Conservation (phyloP, 2,888 invertebrate species). For the Halictus ligatus region DNA sequence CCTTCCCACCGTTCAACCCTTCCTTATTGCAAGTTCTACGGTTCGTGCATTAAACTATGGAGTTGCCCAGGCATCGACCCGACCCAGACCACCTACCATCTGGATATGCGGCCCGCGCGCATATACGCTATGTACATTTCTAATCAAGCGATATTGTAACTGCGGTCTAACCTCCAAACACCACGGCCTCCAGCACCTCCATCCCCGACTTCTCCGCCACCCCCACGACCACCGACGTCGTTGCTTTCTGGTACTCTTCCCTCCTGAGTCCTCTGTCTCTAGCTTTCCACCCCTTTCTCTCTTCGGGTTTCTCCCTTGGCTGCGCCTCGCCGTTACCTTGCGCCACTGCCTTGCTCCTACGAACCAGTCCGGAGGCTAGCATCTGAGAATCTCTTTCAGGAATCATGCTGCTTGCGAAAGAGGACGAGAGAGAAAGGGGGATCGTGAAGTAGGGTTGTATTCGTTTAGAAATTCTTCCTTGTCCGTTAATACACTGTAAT, state of each 20-base stretch:
- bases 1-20: conserved; percentile 72
- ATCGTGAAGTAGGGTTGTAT: neutral
- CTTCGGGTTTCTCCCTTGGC: neutral
- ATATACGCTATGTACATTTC: conserved; percentile 85
- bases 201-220: conserved; percentile 15
- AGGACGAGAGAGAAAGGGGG: neutral
- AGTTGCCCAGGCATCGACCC: conserved; percentile 83
- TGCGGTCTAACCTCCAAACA: conserved; percentile 85
- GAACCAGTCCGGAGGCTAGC: neutral
- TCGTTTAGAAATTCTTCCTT: too few relatives aligned
- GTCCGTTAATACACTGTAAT: too few relatives aligned
- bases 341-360: neutral
- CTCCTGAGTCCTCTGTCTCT: conserved; percentile 10
- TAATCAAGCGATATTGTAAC: conserved; percentile 85
- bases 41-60: conserved; percentile 83
- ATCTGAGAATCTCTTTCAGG: neutral
- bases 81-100: conserved; percentile 79
- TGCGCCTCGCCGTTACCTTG: neutral
- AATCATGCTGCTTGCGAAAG: neutral
- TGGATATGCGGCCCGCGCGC: conserved; percentile 81
- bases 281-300: conserved; percentile 13
- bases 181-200: conserved; percentile 76
- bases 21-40: conserved; percentile 84
- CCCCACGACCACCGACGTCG: conserved; percentile 37
- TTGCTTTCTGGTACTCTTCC: conserved; percentile 24